Evolutionary conservation across 2,888 invertebrate genomes (phyloP), one percentile per base, ranked within the genome.

Genomic region (Coenonympha arcania): DNA sequence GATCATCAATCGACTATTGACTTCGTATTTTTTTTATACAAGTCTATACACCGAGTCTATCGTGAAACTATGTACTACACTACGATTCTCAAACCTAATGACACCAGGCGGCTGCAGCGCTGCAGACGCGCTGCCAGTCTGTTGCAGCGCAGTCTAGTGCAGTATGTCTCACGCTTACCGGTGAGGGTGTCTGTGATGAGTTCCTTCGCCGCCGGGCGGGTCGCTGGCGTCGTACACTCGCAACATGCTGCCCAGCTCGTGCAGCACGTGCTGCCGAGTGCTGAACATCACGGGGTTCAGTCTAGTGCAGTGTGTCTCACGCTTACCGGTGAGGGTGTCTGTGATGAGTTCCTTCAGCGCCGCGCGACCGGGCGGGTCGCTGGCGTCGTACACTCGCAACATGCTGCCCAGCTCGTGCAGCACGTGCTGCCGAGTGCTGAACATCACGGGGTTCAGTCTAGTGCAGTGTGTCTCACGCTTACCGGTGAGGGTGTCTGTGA

Each of bases 221-320:
- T 91, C 91, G 1, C 88, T 79, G 1, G 88, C 78, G 62, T 91
- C 90, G 65, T 89, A 89, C 36, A 87, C 81, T 0, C 76, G 69
- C 48, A 89, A 71, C 71, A 91, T 79, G 36, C 76, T 67, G 20
- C 87, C 78, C 49, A 91, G 69, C 64, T 91, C 90, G 57, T 88
- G 87, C 2, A 89, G 71, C 6, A 90, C 88, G 26, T 9, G 26
- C 9, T 26, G 26, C 26, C 8, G 9, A 26, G 1, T 26, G 26
- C 9, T 74, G 63, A 80, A 80, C 2, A 70, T 76, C 1, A 76
- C 77, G 0, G 80, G 80, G 42, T 85, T 80, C 0, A n/a, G n/a
- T n/a, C n/a, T n/a, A n/a, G n/a, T n/a, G n/a, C n/a, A n/a, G n/a
- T n/a, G n/a, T n/a, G n/a, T n/a, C n/a, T n/a, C n/a, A n/a, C n/a